Base-by-base conservation (phyloP, 2,888 invertebrate genomes). In the Abscondita cerata region DNA sequence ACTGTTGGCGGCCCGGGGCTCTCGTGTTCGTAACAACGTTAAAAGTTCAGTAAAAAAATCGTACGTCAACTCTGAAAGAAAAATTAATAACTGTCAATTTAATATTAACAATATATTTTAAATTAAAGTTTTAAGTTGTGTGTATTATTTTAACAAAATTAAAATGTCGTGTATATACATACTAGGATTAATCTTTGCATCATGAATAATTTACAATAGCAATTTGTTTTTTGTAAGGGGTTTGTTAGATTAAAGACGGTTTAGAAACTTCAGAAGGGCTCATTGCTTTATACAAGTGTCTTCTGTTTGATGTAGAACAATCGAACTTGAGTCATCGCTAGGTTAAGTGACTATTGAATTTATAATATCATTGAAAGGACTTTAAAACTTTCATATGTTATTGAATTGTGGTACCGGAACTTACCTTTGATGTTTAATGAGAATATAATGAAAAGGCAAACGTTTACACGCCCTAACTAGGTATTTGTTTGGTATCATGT, bases 251-350 rank as follows among this genome's bases (percentile, higher is more conserved):
- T 59, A 52, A 59, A 59, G 52, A 52, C 47, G 46, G 53, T 54
- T 57, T 62, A 55, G 19, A 54, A 52, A 25, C 2, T 25, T 25
- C n/a, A 44, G 9, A 19, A 46, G 36, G 50, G 59, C 62, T 55
- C 50, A 31, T 52, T 52, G 59, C 44, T 52, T 52, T 47, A 31
- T 40, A 58, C 13, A 51, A 67, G 67, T 31, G 61, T 66, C 65
- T 63, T 70, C 68, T 68, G 68, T 69, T 69, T 68, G 62, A 58
- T 59, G 59, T 51, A 67, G 70, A 64, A 70, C 69, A 70, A 66
- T 70, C 64, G 62, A 66, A 52, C 55, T 41, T 55, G 64, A 64
- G 68, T 69, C 71, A 70, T 70, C 70, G 70, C 40, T 59, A 68
- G 66, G 70, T 68, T 64, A 70, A 70, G 69, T 61, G 64, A 31